Base-by-base conservation (phyloP, 35 echinoderm and acorn worm species). In the Nesometra sesokonis region DNA sequence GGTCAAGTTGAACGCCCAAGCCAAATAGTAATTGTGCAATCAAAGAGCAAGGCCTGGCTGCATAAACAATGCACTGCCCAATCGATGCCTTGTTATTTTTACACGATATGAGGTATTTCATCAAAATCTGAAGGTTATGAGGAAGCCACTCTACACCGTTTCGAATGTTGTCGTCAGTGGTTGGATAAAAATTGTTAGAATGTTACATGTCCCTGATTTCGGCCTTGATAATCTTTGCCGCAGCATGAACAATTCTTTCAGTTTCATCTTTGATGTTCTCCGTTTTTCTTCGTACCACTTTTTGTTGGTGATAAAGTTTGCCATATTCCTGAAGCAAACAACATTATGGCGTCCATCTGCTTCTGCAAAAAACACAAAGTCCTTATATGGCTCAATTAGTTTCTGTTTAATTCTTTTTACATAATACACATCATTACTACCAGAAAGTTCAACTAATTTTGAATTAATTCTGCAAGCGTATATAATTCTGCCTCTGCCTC, bases 151-250 rank as follows among this genome's bases (percentile, higher is more conserved):
- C n/a, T n/a, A n/a, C n/a, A n/a, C n/a, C n/a, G n/a, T n/a, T n/a
- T n/a, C n/a, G n/a, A n/a, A n/a, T n/a, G n/a, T n/a, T n/a, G n/a
- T n/a, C n/a, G n/a, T n/a, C n/a, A n/a, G n/a, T n/a, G n/a, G n/a
- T n/a, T n/a, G n/a, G n/a, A n/a, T n/a, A n/a, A n/a, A n/a, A n/a
- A n/a, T n/a, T n/a, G n/a, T n/a, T n/a, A n/a, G n/a, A n/a, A n/a
- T n/a, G n/a, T n/a, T n/a, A n/a, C n/a, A n/a, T n/a, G n/a, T 27
- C 78, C 67, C 79, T 23, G 4, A 89, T 83, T 67, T 89, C 87
- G 13, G 21, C 80, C 32, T 34, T 47, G 15, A 82, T 67, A 17
- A 82, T 17, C 23, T 83, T 89, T 52, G 87, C 87, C 17, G 87
- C 87, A 57, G 87, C 46, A 17, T 11, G 13, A 34, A 89, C 32